Base-by-base conservation (phyloP, 2,888 invertebrate species). In the Himalopsyche japonica region DNA sequence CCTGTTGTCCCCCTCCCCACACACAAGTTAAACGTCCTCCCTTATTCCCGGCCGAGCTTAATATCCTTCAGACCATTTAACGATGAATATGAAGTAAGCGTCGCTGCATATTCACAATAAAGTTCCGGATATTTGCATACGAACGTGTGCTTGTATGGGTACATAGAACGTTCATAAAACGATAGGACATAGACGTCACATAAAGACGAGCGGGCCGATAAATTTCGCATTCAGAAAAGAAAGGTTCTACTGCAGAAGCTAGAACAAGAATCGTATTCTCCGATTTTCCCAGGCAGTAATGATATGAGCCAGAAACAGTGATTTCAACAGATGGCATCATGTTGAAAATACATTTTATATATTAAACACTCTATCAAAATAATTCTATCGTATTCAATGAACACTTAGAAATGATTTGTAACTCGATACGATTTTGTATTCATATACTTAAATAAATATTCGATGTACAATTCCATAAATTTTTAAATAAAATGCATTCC, bases 21-120 rank as follows among this genome's bases (percentile, higher is more conserved):
- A 32, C 81, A 12, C 32, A 57, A 57, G 24, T 57, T 57, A 57
- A 57, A n/a, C 70, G 64, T 27, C 81, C 70, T 64, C 76, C 80
- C 57, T 32, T 32, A 27, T 70, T 81, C 34, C 57, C 37, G 20
- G 20, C 64, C 49, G n/a, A 30, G 37, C 70, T 80, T 83, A 83
- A 80, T 80, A 83, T 81, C 81, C 82, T 81, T 64, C 79, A 70
- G 81, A 84, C 81, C 76, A 84, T 84, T 82, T 82, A 84, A 80
- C 83, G 80, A 80, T 80, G 80, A 70, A 80, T 80, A 84, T 84
- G 84, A 84, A 82, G 78, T 79, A 37, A 84, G 77, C 79, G 30
- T 81, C 47, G 79, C 43, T 84, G 84, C 81, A 82, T 82, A 82
- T 84, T 82, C 84, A 84, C 81, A 85, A 82, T 82, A 82, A 85